A percentile compares a stretch with the other conserved stretches of the same genome.
Evolutionary conservation across 1,140 invertebrate genomes (phyloP).

Genomic region (Bombus pyrosoma): DNA sequence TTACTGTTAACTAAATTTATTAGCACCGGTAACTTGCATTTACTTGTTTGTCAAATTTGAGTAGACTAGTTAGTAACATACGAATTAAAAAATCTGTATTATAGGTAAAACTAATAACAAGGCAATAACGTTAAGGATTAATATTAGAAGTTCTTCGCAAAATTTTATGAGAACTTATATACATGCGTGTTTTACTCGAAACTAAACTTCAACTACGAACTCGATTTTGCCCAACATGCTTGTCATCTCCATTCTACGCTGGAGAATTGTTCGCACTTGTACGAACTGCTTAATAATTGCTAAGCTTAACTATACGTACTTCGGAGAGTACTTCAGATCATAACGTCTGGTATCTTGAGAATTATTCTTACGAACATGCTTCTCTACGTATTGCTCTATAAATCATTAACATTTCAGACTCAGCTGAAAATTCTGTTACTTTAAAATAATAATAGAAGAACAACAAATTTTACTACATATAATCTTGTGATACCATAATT

Average conservation of each 20-base stretch:
- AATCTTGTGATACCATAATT: no score
- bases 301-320: neutral
- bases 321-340: neutral
- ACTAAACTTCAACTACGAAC: neutral
- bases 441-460: no score
- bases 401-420: neutral
- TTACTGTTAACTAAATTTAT: no score
- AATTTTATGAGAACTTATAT: neutral
- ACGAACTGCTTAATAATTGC: slow-evolving; percentile 7
- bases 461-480: no score
- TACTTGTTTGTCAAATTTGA: no score
- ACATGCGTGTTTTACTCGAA: neutral
- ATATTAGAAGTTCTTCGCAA: neutral
- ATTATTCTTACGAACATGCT: neutral
- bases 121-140: neutral
- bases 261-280: neutral
- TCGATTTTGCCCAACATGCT: neutral
- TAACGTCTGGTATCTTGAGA: neutral
- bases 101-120: neutral
- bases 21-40: no score
- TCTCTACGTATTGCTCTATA: no score
- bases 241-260: neutral
- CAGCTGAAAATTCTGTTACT: no score
- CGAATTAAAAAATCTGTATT: no score
- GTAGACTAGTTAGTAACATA: no score